Percentiles rank a stretch among this genome's conserved stretches.
These are phyloP conservation scores for Istiophorus platypterus DNA, from an alignment of 2,113 vertebrate genomes.

Conservation along the genomic window DNA sequence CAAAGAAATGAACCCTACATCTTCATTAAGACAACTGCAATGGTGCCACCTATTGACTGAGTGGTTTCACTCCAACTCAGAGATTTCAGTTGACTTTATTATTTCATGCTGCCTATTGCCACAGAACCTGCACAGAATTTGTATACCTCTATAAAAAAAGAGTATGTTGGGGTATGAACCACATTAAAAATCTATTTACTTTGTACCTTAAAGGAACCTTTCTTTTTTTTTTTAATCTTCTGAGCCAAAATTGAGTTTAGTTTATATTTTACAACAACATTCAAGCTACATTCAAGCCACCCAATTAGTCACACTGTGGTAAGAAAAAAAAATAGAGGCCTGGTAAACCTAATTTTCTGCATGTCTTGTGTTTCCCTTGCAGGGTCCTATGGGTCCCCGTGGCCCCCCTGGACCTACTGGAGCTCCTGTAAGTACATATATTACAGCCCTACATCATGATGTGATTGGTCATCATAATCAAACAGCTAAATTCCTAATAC, in stretches of 20 bases:
- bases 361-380: conserved; percentile 37
- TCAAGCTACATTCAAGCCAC: neutral
- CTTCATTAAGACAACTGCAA: neutral
- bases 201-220: no score
- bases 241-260: neutral
- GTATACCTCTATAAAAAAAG: neutral
- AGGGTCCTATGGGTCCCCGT: conserved; percentile 98
- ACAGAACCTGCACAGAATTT: neutral
- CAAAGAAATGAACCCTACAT: neutral
- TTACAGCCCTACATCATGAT: neutral
- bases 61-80: neutral
- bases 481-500: conserved; percentile 4
- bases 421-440: conserved; percentile 88
- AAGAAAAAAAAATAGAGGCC: neutral
- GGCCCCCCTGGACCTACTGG: conserved; percentile 93
- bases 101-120: neutral
- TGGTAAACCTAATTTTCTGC: neutral
- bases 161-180: neutral
- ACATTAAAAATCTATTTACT: neutral
- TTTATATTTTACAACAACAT: neutral
- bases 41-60: conserved; percentile 66
- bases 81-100: neutral
- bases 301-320: neutral
- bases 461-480: neutral
- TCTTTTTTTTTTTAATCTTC: neutral